Conservation (phyloP, 30 jellyfish, hydroid and myxozoan genomes). For the Turritopsis rubra region DNA sequence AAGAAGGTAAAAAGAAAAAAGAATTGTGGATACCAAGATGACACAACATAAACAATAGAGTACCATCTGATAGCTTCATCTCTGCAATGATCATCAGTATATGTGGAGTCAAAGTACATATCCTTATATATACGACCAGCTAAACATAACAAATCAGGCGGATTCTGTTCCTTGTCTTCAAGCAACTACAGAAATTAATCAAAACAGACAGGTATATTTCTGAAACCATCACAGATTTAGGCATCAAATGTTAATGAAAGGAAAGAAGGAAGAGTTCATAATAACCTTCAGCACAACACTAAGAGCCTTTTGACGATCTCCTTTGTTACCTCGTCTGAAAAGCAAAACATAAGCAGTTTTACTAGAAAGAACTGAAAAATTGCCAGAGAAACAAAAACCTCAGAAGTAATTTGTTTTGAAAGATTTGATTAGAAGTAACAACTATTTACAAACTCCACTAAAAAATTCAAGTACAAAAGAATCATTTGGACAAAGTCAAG, state of each 20-base stretch:
- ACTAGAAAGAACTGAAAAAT: no score
- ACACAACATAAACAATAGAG: slow-evolving; percentile 1
- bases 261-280: no score
- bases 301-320: slow-evolving; percentile 78
- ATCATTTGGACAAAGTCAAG: no score
- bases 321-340: slow-evolving; percentile 14
- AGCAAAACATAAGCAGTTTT: not conserved
- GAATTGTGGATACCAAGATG: no score
- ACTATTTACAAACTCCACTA: no score
- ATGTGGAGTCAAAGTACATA: slow-evolving; percentile 62
- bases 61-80: slow-evolving; percentile 87
- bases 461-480: no score
- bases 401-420: no score
- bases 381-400: no score
- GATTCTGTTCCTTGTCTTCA: slow-evolving; percentile 62
- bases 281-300: slow-evolving; percentile 46
- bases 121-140: slow-evolving; percentile 97
- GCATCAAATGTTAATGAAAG: not conserved
- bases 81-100: slow-evolving; percentile 50
- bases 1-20: no score
- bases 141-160: slow-evolving; percentile 81
- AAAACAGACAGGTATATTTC: not conserved
- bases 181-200: slow-evolving; percentile 41
- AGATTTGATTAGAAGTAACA: no score
- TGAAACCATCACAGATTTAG: not conserved